Evolutionary conservation across 2,888 invertebrate genomes (phyloP).

Genomic region (Toxonevra muliebris): DNA sequence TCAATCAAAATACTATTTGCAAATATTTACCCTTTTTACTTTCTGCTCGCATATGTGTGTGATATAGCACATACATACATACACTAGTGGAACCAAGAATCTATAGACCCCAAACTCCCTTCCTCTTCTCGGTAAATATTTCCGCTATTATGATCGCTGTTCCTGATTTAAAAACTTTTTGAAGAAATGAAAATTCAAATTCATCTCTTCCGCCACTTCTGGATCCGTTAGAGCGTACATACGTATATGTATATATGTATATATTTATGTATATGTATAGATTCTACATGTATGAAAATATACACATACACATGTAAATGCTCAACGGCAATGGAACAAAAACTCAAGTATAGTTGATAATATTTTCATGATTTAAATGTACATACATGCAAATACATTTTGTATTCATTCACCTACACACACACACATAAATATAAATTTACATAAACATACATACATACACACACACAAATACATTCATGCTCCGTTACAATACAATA

Average conservation of each 20-base stretch:
- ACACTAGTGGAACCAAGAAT: neutral
- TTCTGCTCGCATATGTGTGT: neutral
- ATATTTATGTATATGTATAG: neutral
- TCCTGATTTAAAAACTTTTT: neutral
- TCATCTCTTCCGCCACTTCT: too few species aligned
- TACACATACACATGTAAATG: too few species aligned
- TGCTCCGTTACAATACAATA: neutral
- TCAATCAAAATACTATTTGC: constrained; percentile 28
- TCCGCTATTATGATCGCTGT: neutral
- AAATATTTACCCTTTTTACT: constrained; percentile 26
- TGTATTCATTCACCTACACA: constrained; percentile 46
- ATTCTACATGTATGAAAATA: too few species aligned
- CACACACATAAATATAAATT: constrained; percentile 37
- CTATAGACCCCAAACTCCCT: constrained; percentile 14
- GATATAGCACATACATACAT: neutral
- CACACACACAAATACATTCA: constrained; percentile 51
- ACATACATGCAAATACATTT: neutral
- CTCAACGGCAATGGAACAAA: too few species aligned
- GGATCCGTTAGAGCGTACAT: too few species aligned
- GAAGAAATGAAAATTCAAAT: too few species aligned
- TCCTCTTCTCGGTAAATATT: neutral
- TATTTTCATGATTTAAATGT: neutral
- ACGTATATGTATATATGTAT: neutral
- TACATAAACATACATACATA: constrained; percentile 46
- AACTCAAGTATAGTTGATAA: too few species aligned